Conservation (phyloP, 2,888 invertebrate genomes). For the Tuta absoluta region DNA sequence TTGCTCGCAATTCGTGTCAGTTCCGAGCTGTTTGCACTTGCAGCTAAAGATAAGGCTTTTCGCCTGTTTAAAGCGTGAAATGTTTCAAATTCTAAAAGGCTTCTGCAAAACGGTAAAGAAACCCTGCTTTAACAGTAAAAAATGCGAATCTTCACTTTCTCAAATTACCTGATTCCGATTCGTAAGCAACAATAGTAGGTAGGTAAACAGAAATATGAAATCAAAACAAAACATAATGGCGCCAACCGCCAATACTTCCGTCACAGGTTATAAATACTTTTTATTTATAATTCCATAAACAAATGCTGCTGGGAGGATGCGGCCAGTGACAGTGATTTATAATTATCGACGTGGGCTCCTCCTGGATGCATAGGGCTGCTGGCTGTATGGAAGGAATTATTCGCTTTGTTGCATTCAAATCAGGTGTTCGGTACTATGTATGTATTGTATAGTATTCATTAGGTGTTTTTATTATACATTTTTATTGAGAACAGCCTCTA, state of each 20-base stretch:
- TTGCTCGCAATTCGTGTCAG: too few species aligned
- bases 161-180: not conserved
- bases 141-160: not conserved
- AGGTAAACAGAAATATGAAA: not conserved
- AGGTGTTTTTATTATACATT: too few species aligned
- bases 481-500: too few species aligned
- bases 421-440: not conserved
- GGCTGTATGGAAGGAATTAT: slow-evolving; percentile 16
- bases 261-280: slow-evolving; percentile 20
- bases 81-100: too few species aligned
- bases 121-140: too few species aligned
- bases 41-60: too few species aligned
- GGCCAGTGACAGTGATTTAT: slow-evolving; percentile 23
- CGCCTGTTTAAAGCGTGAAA: too few species aligned
- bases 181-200: not conserved
- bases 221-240: slow-evolving; percentile 21
- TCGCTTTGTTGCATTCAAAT: slow-evolving; percentile 8
- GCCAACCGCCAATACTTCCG: slow-evolving; percentile 23
- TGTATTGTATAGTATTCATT: too few species aligned
- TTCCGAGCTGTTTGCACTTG: too few species aligned
- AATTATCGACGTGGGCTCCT: slow-evolving; percentile 13
- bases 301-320: slow-evolving; percentile 16
- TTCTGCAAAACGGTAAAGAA: too few species aligned
- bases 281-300: slow-evolving; percentile 24
- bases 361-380: not conserved